phyloP scores from a whole-genome alignment of 2,888 invertebrate genomes.

The Zaprionus bogoriensis region DNA sequence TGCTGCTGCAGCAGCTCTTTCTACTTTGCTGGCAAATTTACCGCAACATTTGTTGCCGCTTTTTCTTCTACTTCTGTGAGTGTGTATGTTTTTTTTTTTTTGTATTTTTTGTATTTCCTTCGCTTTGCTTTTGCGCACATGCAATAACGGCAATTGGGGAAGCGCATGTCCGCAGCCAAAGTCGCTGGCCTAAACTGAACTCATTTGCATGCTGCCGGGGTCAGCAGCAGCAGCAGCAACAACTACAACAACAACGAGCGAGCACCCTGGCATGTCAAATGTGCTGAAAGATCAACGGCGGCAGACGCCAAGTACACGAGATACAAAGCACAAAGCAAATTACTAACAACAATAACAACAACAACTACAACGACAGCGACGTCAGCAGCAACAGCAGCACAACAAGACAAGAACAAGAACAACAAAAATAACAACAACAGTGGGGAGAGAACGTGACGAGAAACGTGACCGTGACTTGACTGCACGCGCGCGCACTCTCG shows the following conservation, averaged over 20 bases:
- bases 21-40: constrained; percentile 25
- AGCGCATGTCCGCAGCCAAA: constrained; percentile 35
- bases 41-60: constrained; percentile 22
- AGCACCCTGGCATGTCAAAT: no score
- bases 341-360: constrained; percentile 10
- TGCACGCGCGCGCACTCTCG: constrained; percentile 27
- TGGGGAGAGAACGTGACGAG: constrained; percentile 62
- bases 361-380: not conserved
- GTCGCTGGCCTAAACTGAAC: constrained; percentile 57
- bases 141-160: constrained; percentile 45
- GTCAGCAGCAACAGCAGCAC: not conserved
- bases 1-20: constrained; percentile 15
- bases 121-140: not conserved
- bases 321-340: constrained; percentile 44
- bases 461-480: constrained; percentile 74
- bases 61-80: not conserved
- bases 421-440: constrained; percentile 8
- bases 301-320: constrained; percentile 27
- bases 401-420: constrained; percentile 3
- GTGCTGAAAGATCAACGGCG: constrained; percentile 26
- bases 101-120: not conserved
- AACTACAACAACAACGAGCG: constrained; percentile 22
- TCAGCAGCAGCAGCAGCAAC: constrained; percentile 43
- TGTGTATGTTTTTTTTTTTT: no score
- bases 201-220: constrained; percentile 67